These are phyloP conservation scores for Melipona bicolor DNA, from an alignment of 2,888 invertebrate genomes.

Conservation along the genomic window DNA sequence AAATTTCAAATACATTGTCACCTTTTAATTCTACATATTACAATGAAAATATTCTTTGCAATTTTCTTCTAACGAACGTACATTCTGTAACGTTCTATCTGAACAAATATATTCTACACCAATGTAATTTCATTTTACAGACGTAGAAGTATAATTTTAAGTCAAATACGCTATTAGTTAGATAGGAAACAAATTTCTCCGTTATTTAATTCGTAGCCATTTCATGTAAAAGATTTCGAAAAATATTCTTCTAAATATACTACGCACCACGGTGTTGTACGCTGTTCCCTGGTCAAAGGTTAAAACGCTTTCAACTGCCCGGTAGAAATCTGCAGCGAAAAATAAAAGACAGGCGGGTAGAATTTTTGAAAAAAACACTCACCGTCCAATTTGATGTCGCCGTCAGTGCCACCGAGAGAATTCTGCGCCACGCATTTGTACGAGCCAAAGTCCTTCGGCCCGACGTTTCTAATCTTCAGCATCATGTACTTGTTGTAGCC, in stretches of 20 bases:
- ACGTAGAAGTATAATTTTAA: too few species aligned
- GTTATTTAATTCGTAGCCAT: neutral
- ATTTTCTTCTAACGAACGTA: too few species aligned
- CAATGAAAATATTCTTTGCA: too few species aligned
- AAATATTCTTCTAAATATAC: neutral
- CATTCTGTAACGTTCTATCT: too few species aligned
- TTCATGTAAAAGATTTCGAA: neutral
- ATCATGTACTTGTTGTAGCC: slow-evolving; percentile 95
- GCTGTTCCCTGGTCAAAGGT: neutral
- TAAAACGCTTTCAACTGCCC: neutral
- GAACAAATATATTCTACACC: too few species aligned
- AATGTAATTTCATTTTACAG: too few species aligned
- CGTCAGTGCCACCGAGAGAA: slow-evolving; percentile 95
- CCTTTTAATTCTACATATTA: too few species aligned
- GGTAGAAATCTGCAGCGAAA: neutral
- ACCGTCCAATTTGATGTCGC: slow-evolving; percentile 95
- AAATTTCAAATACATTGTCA: too few species aligned
- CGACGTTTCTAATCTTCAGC: slow-evolving; percentile 93
- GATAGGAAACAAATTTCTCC: neutral
- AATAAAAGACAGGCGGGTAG: neutral
- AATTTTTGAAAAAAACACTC: slow-evolving; percentile 77
- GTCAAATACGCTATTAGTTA: too few species aligned
- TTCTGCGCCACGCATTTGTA: slow-evolving; percentile 97
- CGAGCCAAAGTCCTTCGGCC: slow-evolving; percentile 92
- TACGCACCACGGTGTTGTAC: neutral